Base-by-base conservation (phyloP, 2,113 vertebrate genomes). In the Phoxinus phoxinus region DNA sequence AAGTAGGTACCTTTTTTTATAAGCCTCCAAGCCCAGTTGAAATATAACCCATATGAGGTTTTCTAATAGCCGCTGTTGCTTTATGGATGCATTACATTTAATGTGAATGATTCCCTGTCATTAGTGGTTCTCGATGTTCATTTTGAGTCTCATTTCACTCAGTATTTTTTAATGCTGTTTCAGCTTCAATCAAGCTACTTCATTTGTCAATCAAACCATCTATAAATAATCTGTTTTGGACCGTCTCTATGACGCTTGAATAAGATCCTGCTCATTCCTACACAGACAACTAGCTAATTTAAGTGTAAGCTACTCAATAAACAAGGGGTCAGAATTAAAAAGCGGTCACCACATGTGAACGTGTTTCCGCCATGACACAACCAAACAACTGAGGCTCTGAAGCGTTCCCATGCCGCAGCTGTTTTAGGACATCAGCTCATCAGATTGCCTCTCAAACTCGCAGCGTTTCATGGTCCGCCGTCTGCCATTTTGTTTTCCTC, bases 401-500 rank as follows among this genome's bases (percentile, higher is more conserved):
- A 73, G 71, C 6, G 44, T 83, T 61, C 65, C 37, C 61, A 67
- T 35, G 80, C n/a, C 8, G 17, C 74, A 81, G 41, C 78, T 27
- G 37, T 81, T 72, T 61, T 63, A 63, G 37, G 61, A 13, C 67
- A 37, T 61, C 8, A 73, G 44, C 21, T 10, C 48, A 32, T 65
- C 32, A 77, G 48, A 72, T 32, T 59, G 41, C 35, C 72, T 78
- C 76, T 72, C 51, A 35, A 75, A 61, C 53, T 81, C 8, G 11
- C 41, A 71, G n/a, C n/a, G 37, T 73, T 76, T 84, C 44, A 84
- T 88, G 73, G 58, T 61, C n/a, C 37, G 12, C 19, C 12, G 25
- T 73, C 65, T 72, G 32, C 77, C 59, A 79, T 88, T 89, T 88
- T 88, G 82, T 86, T 88, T 89, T 89, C 78, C 67, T 88, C 78